These are phyloP conservation scores for Ypsolopha scabrella DNA, from an alignment of 2,888 invertebrate genomes.

Conservation along the genomic window DNA sequence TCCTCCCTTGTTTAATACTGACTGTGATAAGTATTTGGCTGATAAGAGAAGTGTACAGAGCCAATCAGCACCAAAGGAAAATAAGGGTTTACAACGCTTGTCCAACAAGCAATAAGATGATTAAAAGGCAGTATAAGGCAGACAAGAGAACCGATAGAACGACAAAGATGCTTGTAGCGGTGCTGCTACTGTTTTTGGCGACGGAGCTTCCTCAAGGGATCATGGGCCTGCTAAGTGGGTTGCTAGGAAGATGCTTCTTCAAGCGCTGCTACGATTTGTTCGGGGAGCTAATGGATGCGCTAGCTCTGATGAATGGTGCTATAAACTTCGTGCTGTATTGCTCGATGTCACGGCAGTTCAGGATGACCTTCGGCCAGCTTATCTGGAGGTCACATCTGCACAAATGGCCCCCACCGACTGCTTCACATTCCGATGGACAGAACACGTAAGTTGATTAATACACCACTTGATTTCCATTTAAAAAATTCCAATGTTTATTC, in stretches of 20 bases:
- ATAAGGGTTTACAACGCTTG: constrained; percentile 60
- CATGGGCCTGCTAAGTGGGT: constrained; percentile 55
- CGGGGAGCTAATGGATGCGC: constrained; percentile 90
- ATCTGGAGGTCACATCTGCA: constrained; percentile 57
- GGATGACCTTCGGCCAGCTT: constrained; percentile 66
- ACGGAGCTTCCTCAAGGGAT: constrained; percentile 91
- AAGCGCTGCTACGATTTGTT: constrained; percentile 82
- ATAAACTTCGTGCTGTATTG: constrained; percentile 96
- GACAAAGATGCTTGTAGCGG: constrained; percentile 90
- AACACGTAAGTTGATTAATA: constrained; percentile 68
- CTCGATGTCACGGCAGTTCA: constrained; percentile 94
- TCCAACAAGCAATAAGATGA: constrained; percentile 43
- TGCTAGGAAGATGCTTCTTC: constrained; percentile 78
- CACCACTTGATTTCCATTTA: constrained; percentile 10
- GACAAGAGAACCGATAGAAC: constrained; percentile 78
- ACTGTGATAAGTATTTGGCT: constrained; percentile 80
- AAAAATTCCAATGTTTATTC: neutral
- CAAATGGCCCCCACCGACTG: constrained; percentile 56
- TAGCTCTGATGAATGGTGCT: constrained; percentile 91
- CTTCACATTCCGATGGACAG: constrained; percentile 72
- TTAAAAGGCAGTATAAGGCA: constrained; percentile 50
- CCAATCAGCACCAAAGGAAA: constrained; percentile 75
- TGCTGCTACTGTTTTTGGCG: constrained; percentile 85
- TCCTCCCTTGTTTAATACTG: constrained; percentile 82
- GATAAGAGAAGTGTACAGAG: constrained; percentile 78